Percentiles rank a stretch among this genome's conserved stretches.
phyloP scores from a whole-genome alignment of 2,888 invertebrate genomes.

The Cantharis flavilabris region DNA sequence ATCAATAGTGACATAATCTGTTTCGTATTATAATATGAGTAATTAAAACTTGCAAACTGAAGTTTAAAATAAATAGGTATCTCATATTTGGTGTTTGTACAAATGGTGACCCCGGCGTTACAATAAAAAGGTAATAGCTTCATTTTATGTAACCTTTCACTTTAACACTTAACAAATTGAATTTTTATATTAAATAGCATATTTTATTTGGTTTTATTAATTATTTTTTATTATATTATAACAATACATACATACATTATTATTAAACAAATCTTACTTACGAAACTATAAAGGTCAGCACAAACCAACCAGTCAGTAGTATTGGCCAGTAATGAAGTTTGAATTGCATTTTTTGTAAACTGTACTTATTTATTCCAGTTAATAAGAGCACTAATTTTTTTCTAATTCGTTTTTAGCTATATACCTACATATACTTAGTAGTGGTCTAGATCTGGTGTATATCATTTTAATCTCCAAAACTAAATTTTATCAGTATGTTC shows the following conservation, averaged over 20 bases:
- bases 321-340: slow-evolving; percentile 18
- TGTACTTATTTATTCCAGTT: background rate
- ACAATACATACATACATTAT: background rate
- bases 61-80: background rate
- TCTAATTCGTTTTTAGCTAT: background rate
- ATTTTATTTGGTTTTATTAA: background rate
- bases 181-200: no score
- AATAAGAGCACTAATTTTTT: background rate
- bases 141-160: background rate
- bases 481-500: background rate
- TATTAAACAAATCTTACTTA: slow-evolving; percentile 11
- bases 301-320: slow-evolving; percentile 18
- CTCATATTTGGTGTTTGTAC: background rate
- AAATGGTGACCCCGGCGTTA: background rate
- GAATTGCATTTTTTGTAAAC: background rate
- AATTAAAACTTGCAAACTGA: background rate
- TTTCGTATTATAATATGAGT: background rate
- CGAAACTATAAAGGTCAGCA: slow-evolving; percentile 25
- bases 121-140: background rate
- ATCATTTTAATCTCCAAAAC: background rate
- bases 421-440: background rate
- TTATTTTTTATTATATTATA: slow-evolving; percentile 20
- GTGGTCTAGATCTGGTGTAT: background rate
- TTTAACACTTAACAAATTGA: no score
- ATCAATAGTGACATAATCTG: background rate